A percentile compares a stretch with the other conserved stretches of the same genome.
phyloP scores from a whole-genome alignment of 2,113 vertebrate species.

The Anolis carolinensis region DNA sequence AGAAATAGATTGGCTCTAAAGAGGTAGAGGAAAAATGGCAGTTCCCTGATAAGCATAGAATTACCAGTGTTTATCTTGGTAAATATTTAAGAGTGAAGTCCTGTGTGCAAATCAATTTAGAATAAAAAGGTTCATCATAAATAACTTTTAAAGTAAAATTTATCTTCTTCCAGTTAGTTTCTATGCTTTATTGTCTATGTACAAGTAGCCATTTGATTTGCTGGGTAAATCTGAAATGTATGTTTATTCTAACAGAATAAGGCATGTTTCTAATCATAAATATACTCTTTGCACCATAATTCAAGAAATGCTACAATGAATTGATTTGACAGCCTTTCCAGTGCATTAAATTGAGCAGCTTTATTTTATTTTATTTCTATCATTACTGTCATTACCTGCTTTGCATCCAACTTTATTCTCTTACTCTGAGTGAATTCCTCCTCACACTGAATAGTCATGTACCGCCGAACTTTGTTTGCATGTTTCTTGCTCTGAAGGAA shows the following conservation, averaged over 20 bases:
- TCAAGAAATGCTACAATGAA: neutral
- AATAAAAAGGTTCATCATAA: accelerated
- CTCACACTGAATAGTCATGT: constrained; percentile 83
- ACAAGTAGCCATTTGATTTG: accelerated
- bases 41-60: neutral
- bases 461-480: constrained; percentile 93
- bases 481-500: constrained; percentile 94
- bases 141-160: accelerated
- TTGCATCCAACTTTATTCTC: constrained; percentile 73
- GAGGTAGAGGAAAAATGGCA: neutral
- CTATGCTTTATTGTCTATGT: neutral
- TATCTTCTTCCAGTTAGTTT: neutral
- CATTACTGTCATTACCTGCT: constrained; percentile 70
- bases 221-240: neutral
- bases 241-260: neutral
- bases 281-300: accelerated
- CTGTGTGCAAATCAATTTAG: accelerated
- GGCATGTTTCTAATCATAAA: neutral
- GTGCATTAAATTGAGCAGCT: accelerated
- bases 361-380: neutral
- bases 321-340: accelerated
- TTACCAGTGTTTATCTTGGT: neutral
- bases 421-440: constrained; percentile 76
- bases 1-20: neutral
- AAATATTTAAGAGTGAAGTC: neutral